phyloP scores from a whole-genome alignment of 2,797 vertebrate species.

The Myotis myotis region DNA sequence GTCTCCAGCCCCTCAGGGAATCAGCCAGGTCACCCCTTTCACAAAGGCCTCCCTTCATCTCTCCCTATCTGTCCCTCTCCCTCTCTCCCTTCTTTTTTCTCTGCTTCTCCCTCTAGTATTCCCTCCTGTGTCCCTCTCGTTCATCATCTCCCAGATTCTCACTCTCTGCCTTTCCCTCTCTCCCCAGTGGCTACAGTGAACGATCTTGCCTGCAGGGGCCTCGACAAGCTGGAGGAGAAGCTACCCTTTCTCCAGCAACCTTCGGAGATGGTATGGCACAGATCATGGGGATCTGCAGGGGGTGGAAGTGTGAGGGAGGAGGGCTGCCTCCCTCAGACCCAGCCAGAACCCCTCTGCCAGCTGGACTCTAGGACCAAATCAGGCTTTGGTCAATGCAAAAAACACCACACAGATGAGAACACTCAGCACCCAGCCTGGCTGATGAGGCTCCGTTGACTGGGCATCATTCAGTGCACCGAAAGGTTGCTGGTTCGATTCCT shows the following conservation, averaged over 20 bases:
- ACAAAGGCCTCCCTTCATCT: neutral
- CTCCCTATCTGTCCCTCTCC: too few relatives aligned
- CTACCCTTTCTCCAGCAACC: constrained; percentile 84
- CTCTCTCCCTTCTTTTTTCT: neutral
- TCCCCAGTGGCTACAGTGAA: constrained; percentile 81
- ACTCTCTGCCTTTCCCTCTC: neutral
- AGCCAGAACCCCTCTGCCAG: neutral
- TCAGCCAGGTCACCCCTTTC: neutral
- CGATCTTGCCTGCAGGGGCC: constrained; percentile 79
- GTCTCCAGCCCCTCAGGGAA: neutral
- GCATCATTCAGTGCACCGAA: neutral
- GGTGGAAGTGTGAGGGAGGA: neutral
- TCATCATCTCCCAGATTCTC: neutral
- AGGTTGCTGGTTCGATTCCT: neutral
- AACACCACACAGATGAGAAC: neutral
- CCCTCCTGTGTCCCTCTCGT: neutral
- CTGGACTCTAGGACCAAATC: neutral
- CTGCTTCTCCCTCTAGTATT: neutral
- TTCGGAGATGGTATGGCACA: constrained; percentile 75
- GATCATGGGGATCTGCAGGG: rapidly evolving
- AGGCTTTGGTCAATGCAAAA: neutral
- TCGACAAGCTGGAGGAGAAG: constrained; percentile 86
- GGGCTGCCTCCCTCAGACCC: too few relatives aligned
- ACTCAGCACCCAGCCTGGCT: neutral
- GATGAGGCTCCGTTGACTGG: neutral